Evolutionary conservation across 2,888 invertebrate species (phyloP), one percentile per base, ranked within the genome.

Genomic region (Eupeodes latifasciatus): DNA sequence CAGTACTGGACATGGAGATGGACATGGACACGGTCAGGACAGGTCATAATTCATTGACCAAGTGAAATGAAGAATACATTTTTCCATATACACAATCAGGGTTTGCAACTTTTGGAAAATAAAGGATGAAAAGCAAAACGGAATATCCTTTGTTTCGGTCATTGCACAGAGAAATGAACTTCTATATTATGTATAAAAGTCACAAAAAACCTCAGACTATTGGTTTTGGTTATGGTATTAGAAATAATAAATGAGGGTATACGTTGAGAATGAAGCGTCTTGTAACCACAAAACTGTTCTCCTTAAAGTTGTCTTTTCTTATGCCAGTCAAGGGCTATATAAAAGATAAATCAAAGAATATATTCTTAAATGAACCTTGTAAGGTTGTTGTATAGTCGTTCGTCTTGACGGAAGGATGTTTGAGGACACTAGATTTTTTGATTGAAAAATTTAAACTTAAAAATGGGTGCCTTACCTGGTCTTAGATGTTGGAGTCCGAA

Each of bases 11-110:
- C 66, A 27, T 59, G 62, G 3, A 27, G 27, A 27, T 27, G 27
- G 44, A 62, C 19, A 19, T 53, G 53, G 53, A 53, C 53, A 53
- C n/a, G 1, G n/a, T 2, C 62, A 62, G 47, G 66, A 87, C 86
- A 78, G 85, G 81, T 79, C 85, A 88, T 88, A 88, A 88, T 75
- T 88, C 88, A 88, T 88, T 85, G 88, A 51, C 69, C 74, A 61
- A 78, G 75, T 81, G 75, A 75, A 88, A 88, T 78, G 88, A 85
- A 81, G 85, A 85, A 81, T 84, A 88, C 78, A 88, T 78, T 85
- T 81, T 85, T 88, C 69, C 81, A 81, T 86, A 78, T 34, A 76
- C 55, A 36, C 44, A 14, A 19, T 57, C 27, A 16, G 61, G 64
- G 64, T 51, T 51, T 74, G 76, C 76, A 67, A 78, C 78, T 61